Base-by-base conservation (phyloP, 2,113 vertebrate genomes). In the Nycticorax nycticorax region DNA sequence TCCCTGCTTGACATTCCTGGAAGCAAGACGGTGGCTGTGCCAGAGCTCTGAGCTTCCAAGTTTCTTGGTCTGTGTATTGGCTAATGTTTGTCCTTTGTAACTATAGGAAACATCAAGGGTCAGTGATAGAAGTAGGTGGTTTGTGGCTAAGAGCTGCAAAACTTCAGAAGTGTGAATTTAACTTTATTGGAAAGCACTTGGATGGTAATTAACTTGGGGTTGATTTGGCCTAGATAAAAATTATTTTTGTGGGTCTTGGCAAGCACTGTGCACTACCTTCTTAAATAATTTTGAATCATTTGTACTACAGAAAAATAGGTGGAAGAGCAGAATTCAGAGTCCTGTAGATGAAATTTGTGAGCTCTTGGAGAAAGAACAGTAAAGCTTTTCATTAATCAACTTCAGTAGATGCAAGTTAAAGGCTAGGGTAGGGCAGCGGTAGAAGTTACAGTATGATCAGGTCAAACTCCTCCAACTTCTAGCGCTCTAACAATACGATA, bases 11-110 rank as follows among this genome's bases (percentile, higher is more conserved):
- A 32, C 32, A 22, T 26, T 23, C 23, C 45, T 27, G 19, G 32
- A 35, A 63, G 16, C 32, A 15, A 28, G 35, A 10, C 48, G 3
- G 50, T 63, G 37, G 10, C 16, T 0, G 0, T 76, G 41, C 24
- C 47, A 32, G 48, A 39, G 15, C 19, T 33, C 3, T 11, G 12
- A 59, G 28, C 12, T 57, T 71, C n/a, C 37, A 14, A 2, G 5
- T 63, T 91, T 47, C 22, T 67, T 62, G 0, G 3, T 20, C 60
- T 2, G 0, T 10, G 9, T 3, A 0, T 18, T 71, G 20, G 10
- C 21, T 45, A 6, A 3, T 57, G 30, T 8, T 35, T 62, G 30
- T 33, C 21, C 20, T 27, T 43, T 39, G 17, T 67, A 73, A 30
- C 39, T 28, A 4, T 8, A 72, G n/a, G 27, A 72, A 22, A 22